Conservation (phyloP, 2,797 vertebrate genomes). For the Pampus argenteus region DNA sequence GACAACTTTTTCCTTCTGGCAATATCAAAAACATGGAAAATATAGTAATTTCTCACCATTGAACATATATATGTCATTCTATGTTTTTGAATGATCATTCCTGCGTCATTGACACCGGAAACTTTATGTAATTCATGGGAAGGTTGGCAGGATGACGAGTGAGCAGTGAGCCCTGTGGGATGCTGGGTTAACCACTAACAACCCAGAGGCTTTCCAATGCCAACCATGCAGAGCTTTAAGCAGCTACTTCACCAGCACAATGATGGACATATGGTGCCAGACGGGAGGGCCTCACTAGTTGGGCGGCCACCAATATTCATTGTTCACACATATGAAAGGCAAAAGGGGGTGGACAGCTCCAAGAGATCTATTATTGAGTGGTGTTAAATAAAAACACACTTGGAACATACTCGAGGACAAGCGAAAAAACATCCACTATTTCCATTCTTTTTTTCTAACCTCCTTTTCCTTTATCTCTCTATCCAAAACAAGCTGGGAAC, state of each 20-base stretch:
- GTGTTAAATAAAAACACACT: conserved; percentile 48
- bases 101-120: conserved; percentile 71
- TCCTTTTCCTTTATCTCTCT: conserved; percentile 53
- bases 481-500: conserved; percentile 55
- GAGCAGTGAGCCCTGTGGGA: conserved; percentile 62
- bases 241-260: conserved; percentile 62
- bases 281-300: conserved; percentile 49
- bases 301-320: conserved; percentile 71
- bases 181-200: conserved; percentile 80
- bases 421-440: conserved; percentile 40
- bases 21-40: conserved; percentile 66
- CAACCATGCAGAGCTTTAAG: conserved; percentile 71
- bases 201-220: conserved; percentile 69
- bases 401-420: conserved; percentile 50
- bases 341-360: conserved; percentile 47
- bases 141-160: conserved; percentile 67
- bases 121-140: conserved; percentile 64
- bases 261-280: conserved; percentile 74
- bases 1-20: conserved; percentile 14
- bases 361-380: conserved; percentile 65
- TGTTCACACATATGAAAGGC: conserved; percentile 73
- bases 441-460: conserved; percentile 45
- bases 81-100: conserved; percentile 62
- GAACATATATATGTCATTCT: conserved; percentile 33
- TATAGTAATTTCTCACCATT: conserved; percentile 54